Conservation (phyloP, 1,140 invertebrate species). For the Theocolax elegans region DNA sequence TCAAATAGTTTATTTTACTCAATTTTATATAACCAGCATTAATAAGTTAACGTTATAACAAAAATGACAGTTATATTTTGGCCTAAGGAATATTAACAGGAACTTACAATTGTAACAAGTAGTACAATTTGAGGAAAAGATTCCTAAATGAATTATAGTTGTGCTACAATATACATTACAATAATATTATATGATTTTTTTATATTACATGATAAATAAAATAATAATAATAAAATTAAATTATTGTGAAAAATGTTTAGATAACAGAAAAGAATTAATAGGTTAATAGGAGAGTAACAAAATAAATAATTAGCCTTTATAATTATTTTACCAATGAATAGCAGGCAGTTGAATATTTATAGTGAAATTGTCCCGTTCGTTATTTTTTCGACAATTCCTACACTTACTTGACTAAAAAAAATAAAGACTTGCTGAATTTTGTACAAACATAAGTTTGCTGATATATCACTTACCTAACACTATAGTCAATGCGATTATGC, state of each 20-base stretch:
- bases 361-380: slow-evolving; percentile 58
- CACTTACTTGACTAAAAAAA: slow-evolving; percentile 6
- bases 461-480: slow-evolving; percentile 20
- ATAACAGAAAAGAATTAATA: slow-evolving; percentile 56
- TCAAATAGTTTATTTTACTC: not conserved
- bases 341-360: slow-evolving; percentile 60
- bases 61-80: slow-evolving; percentile 10
- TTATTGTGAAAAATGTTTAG: slow-evolving; percentile 67
- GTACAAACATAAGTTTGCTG: not conserved
- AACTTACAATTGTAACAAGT: slow-evolving; percentile 46
- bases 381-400: slow-evolving; percentile 50
- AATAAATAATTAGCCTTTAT: slow-evolving; percentile 64
- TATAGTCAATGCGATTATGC: not conserved
- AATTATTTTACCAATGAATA: slow-evolving; percentile 50
- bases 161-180: slow-evolving; percentile 31
- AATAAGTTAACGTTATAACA: not conserved
- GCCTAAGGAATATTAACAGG: slow-evolving; percentile 31
- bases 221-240: slow-evolving; percentile 61
- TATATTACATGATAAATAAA: slow-evolving; percentile 61
- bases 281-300: slow-evolving; percentile 67
- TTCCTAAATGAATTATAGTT: slow-evolving; percentile 53
- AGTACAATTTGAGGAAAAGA: slow-evolving; percentile 48
- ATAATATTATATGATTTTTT: slow-evolving; percentile 60
- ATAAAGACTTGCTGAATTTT: slow-evolving; percentile 28
- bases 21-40: not conserved